Base-by-base conservation (phyloP, 2,797 vertebrate genomes). In the Muscicapa striata region DNA sequence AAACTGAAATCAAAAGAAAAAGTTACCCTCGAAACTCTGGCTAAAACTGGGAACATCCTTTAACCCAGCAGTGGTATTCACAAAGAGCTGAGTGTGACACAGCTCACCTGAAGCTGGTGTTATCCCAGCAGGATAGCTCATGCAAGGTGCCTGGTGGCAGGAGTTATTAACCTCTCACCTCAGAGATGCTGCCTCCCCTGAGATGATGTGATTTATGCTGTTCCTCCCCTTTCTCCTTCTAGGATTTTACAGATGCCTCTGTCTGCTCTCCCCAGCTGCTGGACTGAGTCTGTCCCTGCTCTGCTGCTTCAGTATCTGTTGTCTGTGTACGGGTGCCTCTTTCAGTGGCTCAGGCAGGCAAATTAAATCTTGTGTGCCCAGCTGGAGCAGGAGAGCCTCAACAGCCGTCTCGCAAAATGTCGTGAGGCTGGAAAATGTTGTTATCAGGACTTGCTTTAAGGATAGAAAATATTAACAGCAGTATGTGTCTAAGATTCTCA, bases 171-270 rank as follows among this genome's bases (percentile, higher is more conserved):
- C 13, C 4, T 86, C 29, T 76, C 23, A 15, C 2, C 1, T 66
- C 29, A 43, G 30, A 68, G 43, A 14, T 1, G 2, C 34, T 72
- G 14, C 38, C 5, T 75, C 8, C 13, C 6, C 26, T 36, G 27
- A 62, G 51, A 18, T 4, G 0, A 9, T 76, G 29, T 68, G 5
- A 8, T 76, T 38, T 75, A 10, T 3, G 0, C 32, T 68, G 2
- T 86, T 73, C 11, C 20, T 59, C 9, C 26, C 11, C 22, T 45
- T 51, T 15, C 15, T 55, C 4, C 26, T 70, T 76, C 17, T 26
- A 26, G 17, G 24, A 41, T 9, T 61, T 79, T 27, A 29, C 30
- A 68, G 51, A 13, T 1, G 1, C 15, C 15, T 81, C 70, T 13
- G 1, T 32, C 49, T 52, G 13, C 38, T 61, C 29, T 59, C 46